A percentile compares a stretch with the other conserved stretches of the same genome.
Conservation (phyloP, 1,140 invertebrate genomes). For the Drosophila albomicans region DNA sequence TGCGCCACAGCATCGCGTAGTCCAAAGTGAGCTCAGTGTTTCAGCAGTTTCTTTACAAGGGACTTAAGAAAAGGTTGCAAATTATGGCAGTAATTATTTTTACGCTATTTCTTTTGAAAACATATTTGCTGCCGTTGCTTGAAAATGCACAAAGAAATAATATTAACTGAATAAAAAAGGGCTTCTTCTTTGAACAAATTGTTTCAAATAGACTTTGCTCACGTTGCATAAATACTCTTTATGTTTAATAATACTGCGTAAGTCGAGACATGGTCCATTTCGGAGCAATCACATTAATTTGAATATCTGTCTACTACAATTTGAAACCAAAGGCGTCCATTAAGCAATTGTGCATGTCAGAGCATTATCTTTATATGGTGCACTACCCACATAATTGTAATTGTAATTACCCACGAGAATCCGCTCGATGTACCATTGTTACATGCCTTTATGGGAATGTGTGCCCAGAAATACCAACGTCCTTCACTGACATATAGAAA, state of each 20-base stretch:
- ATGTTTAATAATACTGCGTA: no score
- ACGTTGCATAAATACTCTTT: no score
- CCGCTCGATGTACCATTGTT: slow-evolving; percentile 9
- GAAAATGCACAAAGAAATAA: background rate
- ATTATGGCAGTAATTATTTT: slow-evolving; percentile 39
- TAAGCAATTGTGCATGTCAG: slow-evolving; percentile 29
- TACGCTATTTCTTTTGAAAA: slow-evolving; percentile 5
- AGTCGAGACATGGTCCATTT: background rate
- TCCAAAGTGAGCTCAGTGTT: background rate
- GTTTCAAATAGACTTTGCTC: background rate
- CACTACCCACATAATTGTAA: slow-evolving; percentile 37
- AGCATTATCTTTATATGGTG: slow-evolving; percentile 27
- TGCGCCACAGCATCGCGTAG: background rate
- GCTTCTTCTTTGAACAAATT: slow-evolving; percentile 1
- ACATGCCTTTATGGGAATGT: slow-evolving; percentile 1
- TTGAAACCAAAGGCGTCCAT: slow-evolving; percentile 27
- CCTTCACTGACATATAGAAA: slow-evolving; percentile 10
- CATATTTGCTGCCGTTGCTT: background rate
- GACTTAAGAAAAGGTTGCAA: slow-evolving; percentile 14
- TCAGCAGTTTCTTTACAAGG: background rate
- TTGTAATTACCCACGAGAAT: slow-evolving; percentile 32
- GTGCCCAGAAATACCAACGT: slow-evolving; percentile 31
- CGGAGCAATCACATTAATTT: background rate
- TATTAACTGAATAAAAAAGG: background rate
- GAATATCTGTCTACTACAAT: slow-evolving; percentile 5